Percentiles rank a stretch among this genome's conserved stretches.
phyloP scores from a whole-genome alignment of 2,888 invertebrate species.

The Eilema sororculum region DNA sequence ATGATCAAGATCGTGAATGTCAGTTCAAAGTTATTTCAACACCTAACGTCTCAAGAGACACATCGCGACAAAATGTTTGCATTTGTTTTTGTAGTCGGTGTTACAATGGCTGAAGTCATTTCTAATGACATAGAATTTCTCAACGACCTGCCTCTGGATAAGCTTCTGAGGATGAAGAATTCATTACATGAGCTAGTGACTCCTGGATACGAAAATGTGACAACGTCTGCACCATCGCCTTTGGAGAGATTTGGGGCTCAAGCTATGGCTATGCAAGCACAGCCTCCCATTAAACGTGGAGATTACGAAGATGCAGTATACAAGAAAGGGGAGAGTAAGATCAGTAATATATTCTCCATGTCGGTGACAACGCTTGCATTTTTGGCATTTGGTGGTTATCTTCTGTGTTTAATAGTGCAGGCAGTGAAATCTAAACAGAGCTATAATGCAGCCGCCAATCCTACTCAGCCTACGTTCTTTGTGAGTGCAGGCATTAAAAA shows the following conservation, averaged over 20 bases:
- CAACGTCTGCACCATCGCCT: conserved; percentile 60
- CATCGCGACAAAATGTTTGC: conserved; percentile 63
- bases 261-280: conserved; percentile 74
- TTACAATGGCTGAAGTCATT: conserved; percentile 57
- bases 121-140: conserved; percentile 84
- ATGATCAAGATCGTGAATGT: conserved; percentile 59
- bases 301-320: conserved; percentile 82
- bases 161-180: conserved; percentile 88
- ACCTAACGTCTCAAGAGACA: conserved; percentile 52
- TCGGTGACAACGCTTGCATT: conserved; percentile 93
- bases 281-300: conserved; percentile 69
- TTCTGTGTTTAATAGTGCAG: conserved; percentile 92
- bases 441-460: conserved; percentile 57
- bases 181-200: conserved; percentile 72
- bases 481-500: conserved; percentile 79
- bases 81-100: conserved; percentile 52
- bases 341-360: conserved; percentile 92
- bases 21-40: conserved; percentile 53
- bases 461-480: conserved; percentile 70
- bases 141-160: conserved; percentile 90
- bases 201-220: conserved; percentile 65
- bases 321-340: conserved; percentile 86
- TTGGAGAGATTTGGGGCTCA: conserved; percentile 75
- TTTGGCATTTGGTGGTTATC: conserved; percentile 94
- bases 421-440: conserved; percentile 90